Evolutionary conservation across 2,888 invertebrate species (phyloP).

Genomic region (Lutraria lutraria): DNA sequence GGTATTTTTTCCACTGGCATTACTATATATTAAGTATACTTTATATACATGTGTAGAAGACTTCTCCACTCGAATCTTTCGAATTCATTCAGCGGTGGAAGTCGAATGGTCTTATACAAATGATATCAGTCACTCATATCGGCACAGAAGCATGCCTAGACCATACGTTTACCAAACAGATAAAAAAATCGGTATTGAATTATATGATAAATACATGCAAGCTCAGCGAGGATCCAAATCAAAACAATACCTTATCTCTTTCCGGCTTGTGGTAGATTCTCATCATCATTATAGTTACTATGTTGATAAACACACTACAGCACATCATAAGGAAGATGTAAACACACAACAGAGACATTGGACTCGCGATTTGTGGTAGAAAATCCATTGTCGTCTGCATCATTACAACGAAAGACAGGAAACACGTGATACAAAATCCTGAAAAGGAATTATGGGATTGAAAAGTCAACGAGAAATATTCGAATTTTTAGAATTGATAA

Average conservation of each 20-base stretch:
- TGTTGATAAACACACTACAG: conserved; percentile 62
- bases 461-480: too few species aligned
- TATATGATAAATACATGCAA: too few species aligned
- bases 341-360: conserved; percentile 65
- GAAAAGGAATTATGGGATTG: conserved; percentile 1
- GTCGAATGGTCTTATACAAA: background rate
- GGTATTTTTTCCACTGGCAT: too few species aligned
- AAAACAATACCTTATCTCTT: conserved; percentile 51
- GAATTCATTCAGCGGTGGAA: background rate
- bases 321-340: conserved; percentile 68
- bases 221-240: background rate
- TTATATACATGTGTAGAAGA: too few species aligned
- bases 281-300: conserved; percentile 57
- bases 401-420: conserved; percentile 67
- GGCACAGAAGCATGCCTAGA: background rate
- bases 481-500: too few species aligned
- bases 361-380: conserved; percentile 64
- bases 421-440: conserved; percentile 71
- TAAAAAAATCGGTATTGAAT: too few species aligned
- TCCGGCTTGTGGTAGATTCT: conserved; percentile 62
- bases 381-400: conserved; percentile 69
- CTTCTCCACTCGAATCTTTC: background rate
- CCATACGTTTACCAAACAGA: too few species aligned
- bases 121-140: background rate
- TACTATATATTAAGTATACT: too few species aligned